Base-by-base conservation (phyloP, 1,140 invertebrate genomes). In the Drosophila quadrilineata region DNA sequence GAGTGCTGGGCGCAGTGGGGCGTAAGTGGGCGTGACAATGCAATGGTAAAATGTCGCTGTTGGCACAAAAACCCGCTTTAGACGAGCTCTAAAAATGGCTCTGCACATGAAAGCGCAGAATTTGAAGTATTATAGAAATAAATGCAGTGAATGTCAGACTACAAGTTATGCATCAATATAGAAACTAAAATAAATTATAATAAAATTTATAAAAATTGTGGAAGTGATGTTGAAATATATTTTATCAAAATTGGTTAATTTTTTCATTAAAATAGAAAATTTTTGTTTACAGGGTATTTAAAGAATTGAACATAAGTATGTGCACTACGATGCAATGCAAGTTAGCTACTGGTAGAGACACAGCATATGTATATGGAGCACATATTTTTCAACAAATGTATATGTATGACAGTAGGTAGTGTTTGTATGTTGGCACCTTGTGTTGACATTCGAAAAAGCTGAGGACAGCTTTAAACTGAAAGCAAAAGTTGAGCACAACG, bases 21-120 rank as follows among this genome's bases (percentile, higher is more conserved):
- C 8, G n/a, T 10, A 29, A 60, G 66, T 57, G 69, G 75, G 72
- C 53, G 60, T 67, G 67, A 57, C 71, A 80, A 80, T 75, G 75
- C 56, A 76, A 82, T 71, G 75, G 66, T 77, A 79, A 60, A 60
- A 79, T 74, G 75, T 79, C 60, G 58, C 62, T 60, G 58, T 35
- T 76, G 72, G 63, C 49, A 82, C 58, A 72, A 49, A 69, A 84
- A 72, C 68, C 72, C 41, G 49, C 57, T 80, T 75, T 71, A 54
- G 57, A 41, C 29, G n/a, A 48, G 50, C 40, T 54, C 74, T 48
- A 48, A 75, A 67, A 63, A 62, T 70, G 66, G 29, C 38, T 38
- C 41, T 72, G 50, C 65, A 70, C 50, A 72, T 40, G 63, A 57
- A n/a, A 63, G 46, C 38, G 56, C 43, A 28, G 12, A 60, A 50